Base-by-base conservation (phyloP, 1,140 invertebrate species). In the Maniola jurtina region DNA sequence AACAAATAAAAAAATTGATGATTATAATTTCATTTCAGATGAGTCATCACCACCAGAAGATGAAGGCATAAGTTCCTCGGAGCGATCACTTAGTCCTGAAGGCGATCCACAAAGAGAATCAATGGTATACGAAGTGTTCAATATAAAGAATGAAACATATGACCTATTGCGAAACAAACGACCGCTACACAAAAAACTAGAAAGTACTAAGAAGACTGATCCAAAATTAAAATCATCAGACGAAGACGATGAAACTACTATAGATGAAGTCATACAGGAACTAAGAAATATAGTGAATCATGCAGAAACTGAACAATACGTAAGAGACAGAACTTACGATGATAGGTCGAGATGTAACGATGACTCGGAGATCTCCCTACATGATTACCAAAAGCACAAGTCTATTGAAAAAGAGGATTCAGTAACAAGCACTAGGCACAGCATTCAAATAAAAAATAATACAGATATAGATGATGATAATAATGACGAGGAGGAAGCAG, bases 231-330 rank as follows among this genome's bases (percentile, higher is more conserved):
- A 88, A 69, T 72, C 86, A 34, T 86, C 88, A 6, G 93, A 94
- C 59, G 94, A 95, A 55, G 95, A 96, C 73, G 95, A 95, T 56
- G 95, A 96, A 88, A 96, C 95, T 0, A 96, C 96, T 13, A 96
- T 97, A 57, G 96, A 97, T 71, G 96, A 97, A 88, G 96, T 97
- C 0, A 97, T 97, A 75, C 95, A 96, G 83, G 96, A 96, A 80
- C 83, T 97, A 35, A 92, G 95, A 71, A 96, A 96, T 72, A 96
- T 97, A 58, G 95, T 97, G 0, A 96, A 96, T 79, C 95, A 97
- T 65, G 96, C 95, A 0, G 95, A 96, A 89, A 93, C 93, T 0
- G 94, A 96, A 76, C 92, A 95, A 72, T 94, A 92, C 69, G 89
- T 90, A 8, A 67, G 64, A 81, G 87, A 91, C 40, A 80, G 73